Evolutionary conservation across 2,113 vertebrate species (phyloP).

Genomic region (Crotalus helleri): DNA sequence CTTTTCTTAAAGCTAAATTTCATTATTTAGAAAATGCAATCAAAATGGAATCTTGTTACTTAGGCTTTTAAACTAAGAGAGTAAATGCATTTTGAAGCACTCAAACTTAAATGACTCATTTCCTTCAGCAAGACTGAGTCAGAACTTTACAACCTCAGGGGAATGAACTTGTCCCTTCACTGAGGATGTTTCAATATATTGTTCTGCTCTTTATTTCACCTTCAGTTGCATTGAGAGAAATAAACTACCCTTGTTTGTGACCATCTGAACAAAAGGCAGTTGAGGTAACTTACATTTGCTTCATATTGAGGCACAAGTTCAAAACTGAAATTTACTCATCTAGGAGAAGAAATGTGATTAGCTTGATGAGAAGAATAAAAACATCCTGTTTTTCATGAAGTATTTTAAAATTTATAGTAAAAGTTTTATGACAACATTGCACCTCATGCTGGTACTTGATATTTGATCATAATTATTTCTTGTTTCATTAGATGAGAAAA

Average conservation of each 20-base stretch:
- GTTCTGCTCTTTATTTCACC: not conserved
- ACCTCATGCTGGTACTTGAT: not conserved
- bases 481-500: not conserved
- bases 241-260: not conserved
- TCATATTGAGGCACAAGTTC: accelerated
- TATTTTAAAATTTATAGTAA: not conserved
- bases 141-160: slow-evolving; percentile 41
- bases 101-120: slow-evolving; percentile 54
- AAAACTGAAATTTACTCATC: not conserved
- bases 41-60: slow-evolving; percentile 38
- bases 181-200: slow-evolving; percentile 11
- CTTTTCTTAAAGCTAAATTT: not conserved
- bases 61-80: slow-evolving; percentile 35
- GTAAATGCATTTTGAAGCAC: slow-evolving; percentile 31
- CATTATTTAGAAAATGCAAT: slow-evolving; percentile 39
- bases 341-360: too few species aligned
- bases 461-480: not conserved
- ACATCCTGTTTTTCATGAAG: not conserved
- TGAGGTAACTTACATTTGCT: not conserved
- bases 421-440: not conserved
- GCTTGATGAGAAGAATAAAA: not conserved
- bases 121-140: slow-evolving; percentile 60
- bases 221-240: not conserved
- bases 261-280: slow-evolving; percentile 1
- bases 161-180: slow-evolving; percentile 21